Base-by-base conservation (phyloP, 2,888 invertebrate genomes). In the Ichneumoninae sp. region DNA sequence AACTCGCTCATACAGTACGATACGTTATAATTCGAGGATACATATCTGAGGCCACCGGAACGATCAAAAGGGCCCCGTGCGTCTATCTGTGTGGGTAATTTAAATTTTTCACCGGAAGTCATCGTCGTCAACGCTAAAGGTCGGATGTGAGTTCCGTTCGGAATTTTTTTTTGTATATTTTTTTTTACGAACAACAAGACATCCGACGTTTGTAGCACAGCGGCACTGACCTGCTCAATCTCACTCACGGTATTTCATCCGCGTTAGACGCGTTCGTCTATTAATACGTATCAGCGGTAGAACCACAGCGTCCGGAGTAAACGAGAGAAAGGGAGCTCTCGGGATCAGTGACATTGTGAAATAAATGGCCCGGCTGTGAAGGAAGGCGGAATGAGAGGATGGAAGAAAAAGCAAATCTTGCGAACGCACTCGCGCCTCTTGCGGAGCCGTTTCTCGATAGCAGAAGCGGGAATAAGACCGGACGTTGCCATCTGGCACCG, bases 401-500 rank as follows among this genome's bases (percentile, higher is more conserved):
- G 30, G 33, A 30, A 33, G 62, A 62, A 62, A 33, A 62, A 62
- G 66, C 40, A 66, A 66, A 66, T 40, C 22, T 66, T 30, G 66
- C 19, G 22, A 40, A 26, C 26, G 57, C 57, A 10, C 26, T 26
- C 22, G 22, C 57, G 22, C 19, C 10, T 22, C 57, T 26, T 10
- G 57, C 54, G 19, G 30, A 19, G 57, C 57, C 47, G 60, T 30
- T 77, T 44, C 22, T 30, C 44, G 30, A 75, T 36, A 79, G 52
- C 52, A 36, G 13, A 76, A 74, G 68, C 74, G 44, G 57, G 62
- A 74, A 82, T 52, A 47, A 81, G 54, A 86, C 79, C 84, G 86
- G 77, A 82, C 79, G 82, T 80, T 79, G 71, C 52, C 79, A 69
- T 86, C 84, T 88, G 88, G 89, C 87, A 86, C 33, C 74, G 79